Conservation (phyloP, 2,888 invertebrate genomes). For the Conomelus anceps region DNA sequence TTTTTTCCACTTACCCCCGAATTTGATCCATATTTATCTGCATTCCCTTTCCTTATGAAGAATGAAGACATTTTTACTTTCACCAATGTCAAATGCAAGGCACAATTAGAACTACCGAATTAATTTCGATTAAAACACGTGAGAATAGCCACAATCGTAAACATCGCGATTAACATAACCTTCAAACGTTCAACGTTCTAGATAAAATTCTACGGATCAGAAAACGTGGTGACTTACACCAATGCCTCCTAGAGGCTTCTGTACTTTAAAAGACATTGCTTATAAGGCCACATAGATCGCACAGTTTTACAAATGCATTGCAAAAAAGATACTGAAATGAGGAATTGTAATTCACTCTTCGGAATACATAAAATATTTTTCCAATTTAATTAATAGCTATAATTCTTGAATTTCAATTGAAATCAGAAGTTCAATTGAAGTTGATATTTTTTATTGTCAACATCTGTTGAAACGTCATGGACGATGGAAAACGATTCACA, state of each 20-base stretch:
- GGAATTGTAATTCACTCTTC: too few species aligned
- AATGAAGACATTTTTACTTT: background rate
- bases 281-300: background rate
- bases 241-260: too few species aligned
- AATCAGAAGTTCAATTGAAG: too few species aligned
- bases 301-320: too few species aligned
- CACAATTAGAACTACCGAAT: background rate
- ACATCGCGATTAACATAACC: background rate
- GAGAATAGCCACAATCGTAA: background rate
- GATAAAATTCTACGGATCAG: background rate
- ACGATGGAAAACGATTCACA: too few species aligned
- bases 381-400: background rate
- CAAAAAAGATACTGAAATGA: too few species aligned
- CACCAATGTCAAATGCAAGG: too few species aligned
- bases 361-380: too few species aligned
- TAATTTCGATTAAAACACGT: background rate
- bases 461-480: too few species aligned
- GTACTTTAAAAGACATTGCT: too few species aligned
- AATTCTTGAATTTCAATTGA: too few species aligned
- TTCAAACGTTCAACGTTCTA: background rate
- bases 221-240: background rate
- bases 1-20: background rate
- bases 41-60: background rate
- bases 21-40: background rate
- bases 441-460: too few species aligned